Percentiles rank a stretch among this genome's conserved stretches.
These are phyloP conservation scores for Plagiodera versicolora DNA, from an alignment of 2,888 invertebrate species.

Conservation along the genomic window DNA sequence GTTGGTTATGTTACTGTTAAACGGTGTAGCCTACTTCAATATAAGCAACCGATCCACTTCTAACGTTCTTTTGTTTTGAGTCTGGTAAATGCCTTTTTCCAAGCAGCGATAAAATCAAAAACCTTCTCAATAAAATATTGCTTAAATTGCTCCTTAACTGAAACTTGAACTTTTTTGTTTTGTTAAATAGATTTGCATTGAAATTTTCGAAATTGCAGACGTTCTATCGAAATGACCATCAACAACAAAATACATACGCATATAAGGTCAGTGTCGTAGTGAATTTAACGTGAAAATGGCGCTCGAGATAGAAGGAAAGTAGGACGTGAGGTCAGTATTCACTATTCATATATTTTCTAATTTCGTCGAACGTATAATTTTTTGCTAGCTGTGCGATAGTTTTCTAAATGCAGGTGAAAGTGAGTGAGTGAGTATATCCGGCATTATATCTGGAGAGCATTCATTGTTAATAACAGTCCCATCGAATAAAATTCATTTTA, in stretches of 20 bases:
- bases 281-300: neutral
- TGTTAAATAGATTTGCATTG: no score
- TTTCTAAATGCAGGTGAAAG: conserved; percentile 39
- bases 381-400: conserved; percentile 28
- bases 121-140: no score
- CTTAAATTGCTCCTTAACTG: no score
- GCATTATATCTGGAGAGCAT: conserved; percentile 5
- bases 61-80: no score
- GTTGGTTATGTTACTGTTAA: conserved; percentile 40
- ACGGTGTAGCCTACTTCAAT: conserved; percentile 38
- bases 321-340: conserved; percentile 35
- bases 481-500: neutral
- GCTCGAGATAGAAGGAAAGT: conserved; percentile 20
- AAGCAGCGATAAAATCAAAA: no score
- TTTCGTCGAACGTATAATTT: conserved; percentile 28
- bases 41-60: conserved; percentile 10
- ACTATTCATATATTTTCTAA: conserved; percentile 36
- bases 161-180: no score
- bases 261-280: neutral
- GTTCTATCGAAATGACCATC: no score
- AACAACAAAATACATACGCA: no score
- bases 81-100: no score
- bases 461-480: conserved; percentile 18
- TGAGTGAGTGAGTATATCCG: no score
- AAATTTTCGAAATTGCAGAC: no score